A percentile compares a stretch with the other conserved stretches of the same genome.
Conservation (phyloP, 2,113 vertebrate genomes). For the Cryptomyrus ogoouensis region DNA sequence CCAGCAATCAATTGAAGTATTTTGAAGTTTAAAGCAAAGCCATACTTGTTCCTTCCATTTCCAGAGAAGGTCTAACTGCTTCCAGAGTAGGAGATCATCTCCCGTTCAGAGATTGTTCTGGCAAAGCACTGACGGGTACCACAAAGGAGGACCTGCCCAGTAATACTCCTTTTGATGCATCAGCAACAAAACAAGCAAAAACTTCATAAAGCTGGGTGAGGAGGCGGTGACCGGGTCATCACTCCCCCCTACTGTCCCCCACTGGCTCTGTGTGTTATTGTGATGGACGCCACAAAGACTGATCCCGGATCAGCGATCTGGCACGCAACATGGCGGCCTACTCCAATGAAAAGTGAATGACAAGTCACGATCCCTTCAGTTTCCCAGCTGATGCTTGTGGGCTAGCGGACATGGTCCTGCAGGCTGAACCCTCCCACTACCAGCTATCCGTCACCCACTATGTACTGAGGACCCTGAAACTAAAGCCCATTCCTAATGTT, state of each 20-base stretch:
- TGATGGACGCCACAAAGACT: not conserved
- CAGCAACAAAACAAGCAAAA: not conserved
- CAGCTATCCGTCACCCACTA: not conserved
- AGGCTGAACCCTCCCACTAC: not conserved
- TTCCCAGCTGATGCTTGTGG: not conserved
- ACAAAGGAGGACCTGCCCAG: not conserved
- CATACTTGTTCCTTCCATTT: slow-evolving; percentile 5
- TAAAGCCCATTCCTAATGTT: not conserved
- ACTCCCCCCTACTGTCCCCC: not conserved
- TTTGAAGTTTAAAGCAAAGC: slow-evolving; percentile 11
- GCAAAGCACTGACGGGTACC: not conserved
- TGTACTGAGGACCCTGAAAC: not conserved
- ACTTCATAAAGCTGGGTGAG: not conserved
- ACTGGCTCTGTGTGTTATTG: not conserved
- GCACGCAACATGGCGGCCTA: not conserved
- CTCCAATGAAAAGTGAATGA: not conserved
- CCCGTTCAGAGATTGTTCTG: not conserved
- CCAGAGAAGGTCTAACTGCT: not conserved
- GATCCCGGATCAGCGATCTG: not conserved
- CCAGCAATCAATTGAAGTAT: not conserved
- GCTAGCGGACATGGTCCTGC: not conserved
- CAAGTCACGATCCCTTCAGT: not conserved
- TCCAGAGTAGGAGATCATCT: not conserved
- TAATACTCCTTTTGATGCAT: not conserved
- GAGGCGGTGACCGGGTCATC: not conserved